Conservation (phyloP, 64 coral and sea anemone species). For the Pachyseris speciosa region DNA sequence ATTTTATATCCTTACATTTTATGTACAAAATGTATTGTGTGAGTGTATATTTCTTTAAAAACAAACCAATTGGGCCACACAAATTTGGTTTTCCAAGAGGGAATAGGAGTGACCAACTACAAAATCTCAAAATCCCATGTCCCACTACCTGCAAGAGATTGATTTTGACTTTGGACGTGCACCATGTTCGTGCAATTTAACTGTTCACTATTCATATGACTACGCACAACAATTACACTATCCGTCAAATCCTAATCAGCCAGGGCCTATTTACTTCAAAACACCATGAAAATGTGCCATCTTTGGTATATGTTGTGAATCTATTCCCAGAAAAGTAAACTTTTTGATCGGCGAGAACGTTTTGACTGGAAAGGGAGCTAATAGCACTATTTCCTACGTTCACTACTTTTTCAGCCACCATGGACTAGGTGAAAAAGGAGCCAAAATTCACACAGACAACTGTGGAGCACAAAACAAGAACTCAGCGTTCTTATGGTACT, state of each 20-base stretch:
- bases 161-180: slow-evolving; percentile 16
- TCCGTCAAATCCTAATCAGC: slow-evolving; percentile 2
- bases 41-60: too few species aligned
- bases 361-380: slow-evolving; percentile 33
- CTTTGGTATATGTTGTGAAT: slow-evolving; percentile 28
- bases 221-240: slow-evolving; percentile 33
- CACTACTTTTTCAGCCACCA: slow-evolving; percentile 4
- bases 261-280: slow-evolving; percentile 2
- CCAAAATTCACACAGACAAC: slow-evolving; percentile 26
- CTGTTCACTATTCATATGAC: slow-evolving; percentile 38
- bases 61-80: too few species aligned
- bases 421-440: background rate
- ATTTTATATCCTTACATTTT: slow-evolving; percentile 1
- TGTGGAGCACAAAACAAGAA: slow-evolving; percentile 39
- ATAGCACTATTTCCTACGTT: background rate
- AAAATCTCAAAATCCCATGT: background rate
- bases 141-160: slow-evolving; percentile 23
- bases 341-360: slow-evolving; percentile 25
- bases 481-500: slow-evolving; percentile 28
- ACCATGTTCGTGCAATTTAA: slow-evolving; percentile 34
- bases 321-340: background rate
- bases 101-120: too few species aligned
- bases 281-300: slow-evolving; percentile 16
- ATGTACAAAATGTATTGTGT: background rate
- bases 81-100: too few species aligned